These are phyloP conservation scores for Drosophila fulvimacula DNA, from an alignment of 2,888 invertebrate species.

Conservation along the genomic window DNA sequence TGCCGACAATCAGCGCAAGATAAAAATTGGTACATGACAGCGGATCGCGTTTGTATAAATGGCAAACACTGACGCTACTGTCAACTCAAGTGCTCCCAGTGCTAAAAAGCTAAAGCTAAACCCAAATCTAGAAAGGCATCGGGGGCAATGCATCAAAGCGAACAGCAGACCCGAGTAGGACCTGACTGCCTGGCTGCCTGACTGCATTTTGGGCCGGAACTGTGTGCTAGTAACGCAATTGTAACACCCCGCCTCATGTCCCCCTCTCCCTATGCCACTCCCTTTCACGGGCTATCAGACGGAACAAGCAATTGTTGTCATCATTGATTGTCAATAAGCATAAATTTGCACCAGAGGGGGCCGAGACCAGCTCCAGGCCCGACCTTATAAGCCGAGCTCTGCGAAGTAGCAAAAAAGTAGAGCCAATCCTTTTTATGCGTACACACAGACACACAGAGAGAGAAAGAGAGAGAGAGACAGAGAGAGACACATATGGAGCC, in stretches of 20 bases:
- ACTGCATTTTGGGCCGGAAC: conserved; percentile 35
- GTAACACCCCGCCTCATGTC: background rate
- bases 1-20: conserved; percentile 82
- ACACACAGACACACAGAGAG: background rate
- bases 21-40: conserved; percentile 83
- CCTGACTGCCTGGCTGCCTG: background rate
- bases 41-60: conserved; percentile 83
- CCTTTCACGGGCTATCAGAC: conserved; percentile 48
- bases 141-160: conserved; percentile 29
- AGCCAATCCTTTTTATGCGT: conserved; percentile 50
- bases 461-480: background rate
- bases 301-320: conserved; percentile 83
- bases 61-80: conserved; percentile 81
- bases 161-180: conserved; percentile 1
- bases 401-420: conserved; percentile 41
- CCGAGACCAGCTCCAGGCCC: conserved; percentile 6
- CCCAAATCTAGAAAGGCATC: conserved; percentile 25
- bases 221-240: conserved; percentile 49
- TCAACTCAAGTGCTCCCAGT: conserved; percentile 66
- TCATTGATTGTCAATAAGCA: conserved; percentile 84
- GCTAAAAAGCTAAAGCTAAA: conserved; percentile 22
- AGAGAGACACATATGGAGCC: background rate
- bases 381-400: conserved; percentile 41
- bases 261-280: background rate
- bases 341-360: conserved; percentile 83